Percentiles rank a stretch among this genome's conserved stretches.
Evolutionary conservation across 2,797 vertebrate genomes (phyloP).

Genomic region (Trichosurus vulpecula): DNA sequence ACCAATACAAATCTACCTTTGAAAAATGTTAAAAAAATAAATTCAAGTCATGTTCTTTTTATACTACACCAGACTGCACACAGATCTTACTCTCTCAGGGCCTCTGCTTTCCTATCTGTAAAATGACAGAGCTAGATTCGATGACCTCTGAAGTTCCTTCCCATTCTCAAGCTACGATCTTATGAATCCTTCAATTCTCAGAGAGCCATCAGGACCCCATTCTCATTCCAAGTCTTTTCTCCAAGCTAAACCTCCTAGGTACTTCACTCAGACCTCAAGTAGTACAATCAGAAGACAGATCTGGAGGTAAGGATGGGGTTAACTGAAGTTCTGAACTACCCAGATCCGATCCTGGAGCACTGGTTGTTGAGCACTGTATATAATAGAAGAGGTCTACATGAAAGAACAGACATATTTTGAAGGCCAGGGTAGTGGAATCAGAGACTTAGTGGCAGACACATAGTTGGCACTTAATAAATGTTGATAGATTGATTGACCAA

Average conservation of each 20-base stretch:
- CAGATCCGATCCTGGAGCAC: neutral
- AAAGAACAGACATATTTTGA: neutral
- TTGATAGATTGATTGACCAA: neutral
- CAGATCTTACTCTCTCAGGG: slow-evolving; percentile 61
- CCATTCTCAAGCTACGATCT: too few relatives aligned
- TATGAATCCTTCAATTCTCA: too few relatives aligned
- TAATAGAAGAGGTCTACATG: neutral
- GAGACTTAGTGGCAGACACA: neutral
- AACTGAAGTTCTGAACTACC: neutral
- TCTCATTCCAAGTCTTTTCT: too few relatives aligned
- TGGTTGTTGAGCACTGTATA: neutral
- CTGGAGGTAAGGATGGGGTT: neutral
- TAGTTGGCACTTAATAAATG: neutral
- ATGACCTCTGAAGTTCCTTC: too few relatives aligned
- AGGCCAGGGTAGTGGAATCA: neutral
- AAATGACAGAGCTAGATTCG: too few relatives aligned
- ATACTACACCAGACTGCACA: slow-evolving; percentile 53
- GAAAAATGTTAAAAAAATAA: slow-evolving; percentile 62
- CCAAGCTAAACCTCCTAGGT: too few relatives aligned
- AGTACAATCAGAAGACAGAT: neutral
- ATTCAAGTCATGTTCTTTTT: slow-evolving; percentile 68
- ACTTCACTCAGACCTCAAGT: too few relatives aligned
- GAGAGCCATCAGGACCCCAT: too few relatives aligned
- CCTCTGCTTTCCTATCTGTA: too few relatives aligned
- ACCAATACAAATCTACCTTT: neutral